These are phyloP conservation scores for Catalaphyllia jardinei DNA, from an alignment of 64 coral and sea anemone genomes.

Conservation along the genomic window DNA sequence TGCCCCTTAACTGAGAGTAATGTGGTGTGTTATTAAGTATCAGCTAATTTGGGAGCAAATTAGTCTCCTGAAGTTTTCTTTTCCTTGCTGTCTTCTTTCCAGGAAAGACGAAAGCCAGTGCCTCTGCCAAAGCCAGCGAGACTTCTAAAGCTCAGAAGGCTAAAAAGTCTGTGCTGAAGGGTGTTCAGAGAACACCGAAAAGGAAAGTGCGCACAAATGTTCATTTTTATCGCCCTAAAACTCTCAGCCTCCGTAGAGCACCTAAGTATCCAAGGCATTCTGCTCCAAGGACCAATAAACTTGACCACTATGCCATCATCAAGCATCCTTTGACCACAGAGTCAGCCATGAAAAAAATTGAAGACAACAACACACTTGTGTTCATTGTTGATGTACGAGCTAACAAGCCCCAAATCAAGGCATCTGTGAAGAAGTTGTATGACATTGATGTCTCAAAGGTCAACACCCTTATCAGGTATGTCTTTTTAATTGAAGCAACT, in stretches of 20 bases:
- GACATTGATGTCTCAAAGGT: constrained; percentile 95
- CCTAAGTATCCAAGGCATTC: constrained; percentile 93
- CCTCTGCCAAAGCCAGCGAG: constrained; percentile 72
- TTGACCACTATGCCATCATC: constrained; percentile 97
- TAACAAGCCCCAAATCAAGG: constrained; percentile 98
- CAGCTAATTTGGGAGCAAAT: no score
- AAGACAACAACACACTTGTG: constrained; percentile 98
- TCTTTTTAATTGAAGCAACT: not conserved
- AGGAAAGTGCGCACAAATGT: constrained; percentile 89
- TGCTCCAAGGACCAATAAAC: constrained; percentile 86
- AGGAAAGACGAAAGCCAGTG: constrained; percentile 81
- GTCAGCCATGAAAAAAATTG: constrained; percentile 99
- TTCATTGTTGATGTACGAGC: constrained; percentile 97
- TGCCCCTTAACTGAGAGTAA: no score
- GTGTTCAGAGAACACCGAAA: constrained; percentile 74
- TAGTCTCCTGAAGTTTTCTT: not conserved
- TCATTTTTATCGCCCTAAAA: constrained; percentile 90
- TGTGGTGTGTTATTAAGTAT: no score
- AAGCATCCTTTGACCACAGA: constrained; percentile 98
- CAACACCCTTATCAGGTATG: constrained; percentile 94
- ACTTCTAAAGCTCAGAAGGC: constrained; percentile 86
- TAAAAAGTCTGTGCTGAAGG: constrained; percentile 90
- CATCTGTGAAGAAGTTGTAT: constrained; percentile 94
- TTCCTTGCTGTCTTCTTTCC: not conserved
- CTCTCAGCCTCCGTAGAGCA: constrained; percentile 73